phyloP scores from a whole-genome alignment of 2,888 invertebrate species.

The Alentia gelatinosa region DNA sequence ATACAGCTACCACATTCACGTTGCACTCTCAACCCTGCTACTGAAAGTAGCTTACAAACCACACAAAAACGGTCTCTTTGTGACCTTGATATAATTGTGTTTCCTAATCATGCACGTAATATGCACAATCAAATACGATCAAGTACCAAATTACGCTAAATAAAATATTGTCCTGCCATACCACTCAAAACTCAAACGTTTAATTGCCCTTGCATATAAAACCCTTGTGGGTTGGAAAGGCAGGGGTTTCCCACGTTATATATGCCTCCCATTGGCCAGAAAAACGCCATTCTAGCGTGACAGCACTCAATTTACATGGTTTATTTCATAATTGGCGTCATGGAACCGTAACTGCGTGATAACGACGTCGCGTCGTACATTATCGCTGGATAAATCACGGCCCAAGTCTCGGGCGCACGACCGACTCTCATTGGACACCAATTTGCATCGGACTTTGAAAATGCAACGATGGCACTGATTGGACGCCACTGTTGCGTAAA shows the following conservation, averaged over 20 bases:
- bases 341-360: conserved; percentile 40
- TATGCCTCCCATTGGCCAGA: neutral
- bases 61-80: no score
- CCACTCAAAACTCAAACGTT: neutral
- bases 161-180: neutral
- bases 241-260: conserved; percentile 20
- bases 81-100: no score
- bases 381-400: conserved; percentile 17
- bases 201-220: neutral
- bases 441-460: conserved; percentile 49
- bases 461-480: neutral
- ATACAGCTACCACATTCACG: no score
- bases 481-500: neutral
- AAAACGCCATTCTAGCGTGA: neutral
- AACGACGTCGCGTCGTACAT: neutral
- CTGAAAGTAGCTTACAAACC: no score
- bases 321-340: conserved; percentile 49
- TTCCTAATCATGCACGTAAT: no score
- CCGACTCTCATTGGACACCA: conserved; percentile 30
- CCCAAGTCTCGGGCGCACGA: neutral
- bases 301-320: conserved; percentile 30
- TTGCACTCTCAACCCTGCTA: no score
- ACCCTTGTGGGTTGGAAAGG: neutral
- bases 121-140: neutral
- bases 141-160: neutral